A percentile compares a stretch with the other conserved stretches of the same genome.
These are phyloP conservation scores for Catharus ustulatus DNA, from an alignment of 2,797 vertebrate species.

Conservation along the genomic window DNA sequence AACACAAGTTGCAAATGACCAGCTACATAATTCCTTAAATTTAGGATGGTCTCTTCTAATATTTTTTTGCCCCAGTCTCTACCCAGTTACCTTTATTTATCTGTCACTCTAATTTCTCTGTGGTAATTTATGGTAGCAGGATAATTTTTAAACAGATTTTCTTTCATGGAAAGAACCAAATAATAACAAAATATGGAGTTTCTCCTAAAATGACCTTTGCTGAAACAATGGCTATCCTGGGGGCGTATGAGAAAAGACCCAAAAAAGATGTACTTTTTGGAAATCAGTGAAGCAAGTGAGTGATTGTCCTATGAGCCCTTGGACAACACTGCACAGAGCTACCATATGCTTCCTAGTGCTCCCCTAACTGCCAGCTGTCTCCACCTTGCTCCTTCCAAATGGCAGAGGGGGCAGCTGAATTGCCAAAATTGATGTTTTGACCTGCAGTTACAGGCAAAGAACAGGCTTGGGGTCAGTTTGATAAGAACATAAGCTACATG, in stretches of 20 bases:
- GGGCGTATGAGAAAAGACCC: not conserved
- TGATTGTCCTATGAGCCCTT: slow-evolving; percentile 27
- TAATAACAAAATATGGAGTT: not conserved
- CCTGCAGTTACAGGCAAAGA: slow-evolving; percentile 22
- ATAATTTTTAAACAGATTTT: not conserved
- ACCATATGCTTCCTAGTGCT: slow-evolving; percentile 66
- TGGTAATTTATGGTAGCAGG: not conserved
- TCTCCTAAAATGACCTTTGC: slow-evolving; percentile 4
- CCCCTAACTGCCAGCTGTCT: slow-evolving; percentile 66
- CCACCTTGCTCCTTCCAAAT: slow-evolving; percentile 57
- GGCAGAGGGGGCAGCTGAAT: slow-evolving; percentile 10
- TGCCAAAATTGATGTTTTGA: slow-evolving; percentile 60
- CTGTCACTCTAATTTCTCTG: not conserved
- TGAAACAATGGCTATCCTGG: not conserved
- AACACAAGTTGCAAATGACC: slow-evolving; percentile 4
- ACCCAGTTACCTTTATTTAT: not conserved
- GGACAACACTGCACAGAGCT: slow-evolving; percentile 23
- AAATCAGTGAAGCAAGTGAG: slow-evolving; percentile 36
- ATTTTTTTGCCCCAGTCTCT: not conserved
- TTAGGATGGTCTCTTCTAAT: not conserved
- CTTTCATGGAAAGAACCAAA: not conserved
- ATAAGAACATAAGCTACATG: not conserved
- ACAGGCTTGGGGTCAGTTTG: not conserved
- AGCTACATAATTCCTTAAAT: not conserved
- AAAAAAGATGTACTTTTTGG: not conserved